Base-by-base conservation (phyloP, 2,113 vertebrate species). In the Sylvietta virens region DNA sequence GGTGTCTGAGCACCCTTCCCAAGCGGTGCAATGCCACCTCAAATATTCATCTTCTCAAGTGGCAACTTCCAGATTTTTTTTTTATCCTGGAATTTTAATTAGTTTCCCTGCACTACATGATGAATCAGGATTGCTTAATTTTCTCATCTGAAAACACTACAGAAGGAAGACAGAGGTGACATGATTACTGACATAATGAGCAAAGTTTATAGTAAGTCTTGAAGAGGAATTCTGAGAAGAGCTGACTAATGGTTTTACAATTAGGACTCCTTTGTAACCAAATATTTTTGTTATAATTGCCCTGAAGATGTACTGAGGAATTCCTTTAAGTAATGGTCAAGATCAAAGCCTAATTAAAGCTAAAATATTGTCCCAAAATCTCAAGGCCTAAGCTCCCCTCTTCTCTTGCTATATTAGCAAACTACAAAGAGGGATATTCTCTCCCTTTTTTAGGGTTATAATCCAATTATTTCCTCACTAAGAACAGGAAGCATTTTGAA, bases 321-420 rank as follows among this genome's bases (percentile, higher is more conserved):
- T 79, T 91, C 73, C 78, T 90, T 85, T 44, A 80, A 89, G 48
- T 53, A 96, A 60, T 47, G 33, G 70, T 71, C 69, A 92, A 89
- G 73, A 85, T 87, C 92, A 95, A 95, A 97, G 92, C 28, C 61
- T 86, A 92, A 89, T 93, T 73, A 93, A 58, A 66, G 35, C 22
- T 67, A 86, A 81, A 92, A 86, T 33, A 91, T 24, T 47, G 30
- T 84, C 57, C 40, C 14, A 66, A 86, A 78, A 90, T 65, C 24
- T 65, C 35, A 65, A 86, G 44, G 47, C 53, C 60, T 57, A 48
- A 64, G 39, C 13, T 72, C n/a, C 39, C 23, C 8, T 90, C 64
- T 62, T 60, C 58, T 65, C 50, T 77, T 67, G 33, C 30, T 35
- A 1, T 27, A 77, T 50, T 71, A 91, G 31, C 44, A 48, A 83